Evolutionary conservation across 2,888 invertebrate genomes (phyloP), one percentile per base, ranked within the genome.

Genomic region (Patella depressa): DNA sequence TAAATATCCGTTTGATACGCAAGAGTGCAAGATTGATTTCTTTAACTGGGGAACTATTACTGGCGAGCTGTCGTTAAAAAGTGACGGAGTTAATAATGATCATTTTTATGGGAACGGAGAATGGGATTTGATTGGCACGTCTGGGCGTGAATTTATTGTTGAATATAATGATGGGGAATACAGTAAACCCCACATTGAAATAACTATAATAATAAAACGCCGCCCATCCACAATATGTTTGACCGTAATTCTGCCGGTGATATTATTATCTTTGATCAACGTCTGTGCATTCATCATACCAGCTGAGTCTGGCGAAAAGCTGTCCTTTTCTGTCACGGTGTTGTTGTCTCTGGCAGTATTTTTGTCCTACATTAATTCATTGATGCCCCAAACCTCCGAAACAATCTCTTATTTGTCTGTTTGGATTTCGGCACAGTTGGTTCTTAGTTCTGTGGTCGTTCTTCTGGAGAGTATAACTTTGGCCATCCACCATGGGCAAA

Each of bases 341-440:
- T 65, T 65, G 24, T 14, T 65, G 65, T 65, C 65, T 24, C 19
- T 65, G 11, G 65, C 65, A 24, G 65, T 65, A 0, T 65, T 65
- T 24, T 19, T 65, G 65, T 24, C 19, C 24, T 65, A 12, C 11
- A 65, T 65, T 12, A 65, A 65, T 24, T 65, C 65, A 24, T 24
- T 65, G 65, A 65, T 65, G 65, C 65, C 65, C 12, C 65, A 65
- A 24, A 65, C 65, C 19, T 65, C 65, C 5, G 65, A 65, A 24
- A 65, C 19, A 12, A 65, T 65, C 24, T 65, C 65, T 24, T 65
- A 65, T 24, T 15, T 65, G 11, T 2, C 65, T 12, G 17, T 65
- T 19, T 65, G 24, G 11, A 65, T 65, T 24, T 65, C 65, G 12
- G 24, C 24, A 14, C 65, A 65, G 65, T 65, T 65, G 65, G 24